These are phyloP conservation scores for Halcyon badia DNA, from an alignment of 2,797 vertebrate species.

Conservation along the genomic window DNA sequence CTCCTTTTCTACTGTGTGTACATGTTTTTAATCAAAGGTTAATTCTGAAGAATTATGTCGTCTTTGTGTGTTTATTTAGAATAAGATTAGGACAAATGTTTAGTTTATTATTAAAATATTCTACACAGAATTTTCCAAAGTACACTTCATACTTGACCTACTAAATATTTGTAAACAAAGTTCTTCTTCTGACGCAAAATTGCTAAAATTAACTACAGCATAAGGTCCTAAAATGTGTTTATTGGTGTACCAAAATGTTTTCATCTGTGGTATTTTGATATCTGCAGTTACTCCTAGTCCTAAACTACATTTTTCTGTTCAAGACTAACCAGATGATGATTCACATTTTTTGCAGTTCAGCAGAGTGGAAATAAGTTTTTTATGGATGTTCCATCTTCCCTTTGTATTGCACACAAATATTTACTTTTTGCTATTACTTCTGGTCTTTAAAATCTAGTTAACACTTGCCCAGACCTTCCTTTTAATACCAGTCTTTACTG, in stretches of 20 bases:
- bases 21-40: conserved; percentile 47
- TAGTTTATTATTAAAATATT: conserved; percentile 39
- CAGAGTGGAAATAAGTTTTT: not conserved
- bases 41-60: conserved; percentile 40
- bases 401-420: not conserved
- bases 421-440: not conserved
- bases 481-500: not conserved
- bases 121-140: conserved; percentile 19
- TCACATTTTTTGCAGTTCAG: not conserved
- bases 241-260: conserved; percentile 10
- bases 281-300: not conserved
- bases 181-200: conserved; percentile 8
- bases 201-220: conserved; percentile 3
- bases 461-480: not conserved
- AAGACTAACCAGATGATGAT: not conserved
- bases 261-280: not conserved
- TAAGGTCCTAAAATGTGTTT: not conserved
- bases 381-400: fast-evolving
- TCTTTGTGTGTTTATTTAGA: conserved; percentile 13
- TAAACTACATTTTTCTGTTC: not conserved
- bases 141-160: conserved; percentile 24
- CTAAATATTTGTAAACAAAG: conserved; percentile 54
- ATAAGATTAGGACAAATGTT: conserved; percentile 51
- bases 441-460: not conserved
- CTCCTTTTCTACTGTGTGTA: not conserved